phyloP scores from a whole-genome alignment of 2,113 vertebrate species.

The Chaetodon trifascialis region DNA sequence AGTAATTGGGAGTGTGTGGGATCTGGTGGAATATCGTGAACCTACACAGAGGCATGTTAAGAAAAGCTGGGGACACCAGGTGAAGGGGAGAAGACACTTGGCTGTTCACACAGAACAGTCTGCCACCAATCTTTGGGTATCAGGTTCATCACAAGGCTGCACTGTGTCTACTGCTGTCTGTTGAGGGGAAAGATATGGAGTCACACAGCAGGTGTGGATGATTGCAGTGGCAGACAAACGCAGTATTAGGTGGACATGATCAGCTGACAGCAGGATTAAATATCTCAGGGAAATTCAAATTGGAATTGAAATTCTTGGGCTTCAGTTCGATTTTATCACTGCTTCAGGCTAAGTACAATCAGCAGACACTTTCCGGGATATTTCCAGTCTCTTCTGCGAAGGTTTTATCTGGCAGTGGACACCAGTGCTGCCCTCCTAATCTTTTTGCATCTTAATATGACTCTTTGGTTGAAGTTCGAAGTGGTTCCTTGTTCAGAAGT shows the following conservation, averaged over 20 bases:
- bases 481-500: conserved; percentile 10
- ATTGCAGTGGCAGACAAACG: background rate
- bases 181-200: conserved; percentile 57
- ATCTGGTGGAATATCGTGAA: too few relatives aligned
- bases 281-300: background rate
- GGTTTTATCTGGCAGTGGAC: conserved; percentile 33
- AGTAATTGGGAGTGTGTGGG: too few relatives aligned
- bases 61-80: too few relatives aligned
- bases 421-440: background rate
- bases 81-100: too few relatives aligned
- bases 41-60: too few relatives aligned
- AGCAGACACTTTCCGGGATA: conserved; percentile 27
- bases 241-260: conserved; percentile 4
- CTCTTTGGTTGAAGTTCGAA: conserved; percentile 18
- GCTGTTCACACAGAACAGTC: background rate
- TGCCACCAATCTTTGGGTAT: conserved; percentile 28
- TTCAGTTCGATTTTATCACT: conserved; percentile 22
- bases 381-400: conserved; percentile 1
- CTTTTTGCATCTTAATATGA: conserved; percentile 16
- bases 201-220: background rate
- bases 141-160: conserved; percentile 25
- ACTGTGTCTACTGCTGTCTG: conserved; percentile 34
- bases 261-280: background rate
- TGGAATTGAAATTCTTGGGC: conserved; percentile 23
- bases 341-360: conserved; percentile 32